Evolutionary conservation across 2,113 vertebrate genomes (phyloP), one percentile per base, ranked within the genome.

Genomic region (Cacatua alba): DNA sequence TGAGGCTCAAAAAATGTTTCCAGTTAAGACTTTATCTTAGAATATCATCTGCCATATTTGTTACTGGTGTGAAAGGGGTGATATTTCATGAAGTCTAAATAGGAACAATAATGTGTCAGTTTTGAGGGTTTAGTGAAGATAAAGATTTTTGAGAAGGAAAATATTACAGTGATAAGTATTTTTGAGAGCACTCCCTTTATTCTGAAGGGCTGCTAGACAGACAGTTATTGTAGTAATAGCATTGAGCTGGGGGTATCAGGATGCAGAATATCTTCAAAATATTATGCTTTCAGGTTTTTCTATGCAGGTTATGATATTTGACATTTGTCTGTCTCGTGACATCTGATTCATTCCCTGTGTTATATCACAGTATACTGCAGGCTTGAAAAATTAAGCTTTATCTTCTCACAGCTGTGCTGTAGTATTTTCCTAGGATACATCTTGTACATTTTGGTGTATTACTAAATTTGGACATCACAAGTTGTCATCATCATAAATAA

Each of bases 121-220:
- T 94, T 41, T 72, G 48, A 82, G 46, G 48, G 13, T 44, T 84
- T 68, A 71, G 65, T 75, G 51, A 78, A 60, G 55, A 88, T 63
- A 70, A 80, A 81, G 69, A 57, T 90, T 90, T 90, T 93, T 91
- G 41, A 84, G 62, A 88, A 93, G 52, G n/a, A 79, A 95, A 79
- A 83, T 64, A 39, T 31, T 64, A 52, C 11, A 16, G 6, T 20
- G 13, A 41, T 71, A 29, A 53, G 23, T 86, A 57, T 65, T 86
- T 94, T 52, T 84, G 33, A 57, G 62, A 49, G 14, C 43, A 65
- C 17, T 13, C 7, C 2, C 44, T 92, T 35, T 88, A 29, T 90
- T 83, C 77, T 88, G 39, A 51, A 63, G 67, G 19, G 17, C 63
- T 1, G 21, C 69, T 88, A 94, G 90, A 88, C 49, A 65, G 43